Evolutionary conservation across 2,797 vertebrate species (phyloP).

Genomic region (Platyrinchus mystaceus): DNA sequence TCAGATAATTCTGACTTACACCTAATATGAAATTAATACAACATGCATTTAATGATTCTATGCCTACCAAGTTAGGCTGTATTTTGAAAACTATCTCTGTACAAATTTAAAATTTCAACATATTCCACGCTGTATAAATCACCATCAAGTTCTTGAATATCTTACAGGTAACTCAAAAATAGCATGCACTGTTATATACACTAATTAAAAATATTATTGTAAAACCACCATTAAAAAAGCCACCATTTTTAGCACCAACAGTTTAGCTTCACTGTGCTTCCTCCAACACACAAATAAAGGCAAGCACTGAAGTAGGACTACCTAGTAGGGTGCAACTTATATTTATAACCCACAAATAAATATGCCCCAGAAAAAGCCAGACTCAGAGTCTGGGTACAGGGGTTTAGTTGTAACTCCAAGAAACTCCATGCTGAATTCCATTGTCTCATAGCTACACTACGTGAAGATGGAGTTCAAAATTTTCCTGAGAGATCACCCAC

Average conservation of each 20-base stretch:
- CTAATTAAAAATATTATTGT: neutral
- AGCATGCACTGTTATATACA: neutral
- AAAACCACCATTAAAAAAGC: neutral
- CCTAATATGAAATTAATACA: neutral
- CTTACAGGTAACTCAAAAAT: neutral
- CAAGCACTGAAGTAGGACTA: neutral
- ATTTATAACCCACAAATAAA: neutral
- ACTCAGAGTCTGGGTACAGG: neutral
- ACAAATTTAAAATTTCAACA: neutral
- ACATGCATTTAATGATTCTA: neutral
- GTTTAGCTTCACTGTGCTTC: neutral
- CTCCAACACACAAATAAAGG: neutral
- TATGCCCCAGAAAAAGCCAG: neutral
- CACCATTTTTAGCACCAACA: neutral
- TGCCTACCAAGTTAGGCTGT: neutral
- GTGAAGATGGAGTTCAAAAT: neutral
- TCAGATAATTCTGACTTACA: neutral
- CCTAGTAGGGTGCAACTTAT: neutral
- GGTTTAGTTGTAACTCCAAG: neutral
- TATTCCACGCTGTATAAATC: neutral
- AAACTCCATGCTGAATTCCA: neutral
- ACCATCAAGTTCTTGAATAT: neutral
- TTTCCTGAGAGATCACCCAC: neutral
- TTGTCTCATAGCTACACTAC: rapidly evolving
- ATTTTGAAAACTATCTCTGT: neutral